Evolutionary conservation across 2,888 invertebrate genomes (phyloP).

Genomic region (Lochmaea crataegi): DNA sequence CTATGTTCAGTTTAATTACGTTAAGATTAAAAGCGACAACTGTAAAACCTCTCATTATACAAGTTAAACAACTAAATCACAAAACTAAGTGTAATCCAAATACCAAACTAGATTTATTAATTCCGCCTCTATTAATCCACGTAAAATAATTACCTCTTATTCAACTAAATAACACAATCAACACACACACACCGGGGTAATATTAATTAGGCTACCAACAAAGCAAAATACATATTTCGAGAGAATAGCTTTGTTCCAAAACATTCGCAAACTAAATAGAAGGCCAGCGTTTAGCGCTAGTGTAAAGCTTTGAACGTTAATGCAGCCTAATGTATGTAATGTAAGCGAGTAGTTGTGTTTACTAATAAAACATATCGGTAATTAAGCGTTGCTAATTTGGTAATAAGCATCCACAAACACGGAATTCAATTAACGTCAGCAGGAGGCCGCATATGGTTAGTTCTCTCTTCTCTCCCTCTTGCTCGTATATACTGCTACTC

Average conservation of each 20-base stretch:
- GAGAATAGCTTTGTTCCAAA: slow-evolving; percentile 39
- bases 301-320: slow-evolving; percentile 59
- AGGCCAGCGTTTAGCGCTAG: slow-evolving; percentile 33
- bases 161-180: slow-evolving; percentile 42
- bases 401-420: slow-evolving; percentile 67
- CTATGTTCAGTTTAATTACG: slow-evolving; percentile 17
- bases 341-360: slow-evolving; percentile 64
- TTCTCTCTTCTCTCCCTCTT: slow-evolving; percentile 1
- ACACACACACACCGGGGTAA: slow-evolving; percentile 35
- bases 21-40: slow-evolving; percentile 22
- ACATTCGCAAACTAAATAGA: slow-evolving; percentile 34
- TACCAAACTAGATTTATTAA: slow-evolving; percentile 26
- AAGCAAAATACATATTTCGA: slow-evolving; percentile 49
- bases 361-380: slow-evolving; percentile 66
- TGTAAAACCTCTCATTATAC: slow-evolving; percentile 23
- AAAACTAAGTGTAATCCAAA: slow-evolving; percentile 25
- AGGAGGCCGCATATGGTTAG: slow-evolving; percentile 38
- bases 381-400: slow-evolving; percentile 67
- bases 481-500: not conserved
- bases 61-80: slow-evolving; percentile 24
- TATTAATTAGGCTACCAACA: slow-evolving; percentile 43
- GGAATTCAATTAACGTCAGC: slow-evolving; percentile 65
- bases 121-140: slow-evolving; percentile 29
- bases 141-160: slow-evolving; percentile 35
- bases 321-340: slow-evolving; percentile 63